phyloP scores from a whole-genome alignment of 2,113 vertebrate species.

The Gavialis gangeticus region DNA sequence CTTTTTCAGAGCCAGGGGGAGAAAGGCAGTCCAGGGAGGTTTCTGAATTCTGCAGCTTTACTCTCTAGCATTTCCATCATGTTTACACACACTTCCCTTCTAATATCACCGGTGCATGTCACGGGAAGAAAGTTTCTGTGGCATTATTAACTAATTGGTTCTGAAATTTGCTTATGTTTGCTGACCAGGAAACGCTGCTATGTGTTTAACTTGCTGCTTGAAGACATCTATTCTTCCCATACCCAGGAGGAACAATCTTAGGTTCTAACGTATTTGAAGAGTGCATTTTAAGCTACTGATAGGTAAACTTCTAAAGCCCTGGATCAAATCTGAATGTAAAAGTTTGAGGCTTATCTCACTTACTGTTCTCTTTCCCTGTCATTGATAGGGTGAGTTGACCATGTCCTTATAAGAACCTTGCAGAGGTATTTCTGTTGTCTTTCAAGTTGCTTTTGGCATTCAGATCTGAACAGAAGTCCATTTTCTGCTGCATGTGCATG shows the following conservation, averaged over 20 bases:
- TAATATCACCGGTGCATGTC: background rate
- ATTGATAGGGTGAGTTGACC: background rate
- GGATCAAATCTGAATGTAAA: background rate
- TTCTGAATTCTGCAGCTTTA: background rate
- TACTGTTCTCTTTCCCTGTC: background rate
- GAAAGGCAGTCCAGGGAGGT: background rate
- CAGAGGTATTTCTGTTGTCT: background rate
- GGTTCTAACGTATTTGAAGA: background rate
- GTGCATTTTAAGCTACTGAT: background rate
- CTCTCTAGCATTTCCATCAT: background rate
- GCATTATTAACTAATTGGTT: background rate
- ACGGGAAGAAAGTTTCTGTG: background rate
- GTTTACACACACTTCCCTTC: background rate
- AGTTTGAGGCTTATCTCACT: background rate
- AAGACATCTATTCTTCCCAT: background rate
- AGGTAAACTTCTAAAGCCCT: background rate
- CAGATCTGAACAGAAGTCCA: background rate
- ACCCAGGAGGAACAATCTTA: background rate
- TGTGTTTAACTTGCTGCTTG: background rate
- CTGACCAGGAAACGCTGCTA: background rate
- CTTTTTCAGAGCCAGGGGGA: background rate
- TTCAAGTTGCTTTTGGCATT: conserved; percentile 2
- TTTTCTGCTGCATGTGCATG: background rate
- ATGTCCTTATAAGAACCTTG: background rate
- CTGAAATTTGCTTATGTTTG: background rate